Evolutionary conservation across 2,888 invertebrate species (phyloP).

Genomic region (Archips crataeganus): DNA sequence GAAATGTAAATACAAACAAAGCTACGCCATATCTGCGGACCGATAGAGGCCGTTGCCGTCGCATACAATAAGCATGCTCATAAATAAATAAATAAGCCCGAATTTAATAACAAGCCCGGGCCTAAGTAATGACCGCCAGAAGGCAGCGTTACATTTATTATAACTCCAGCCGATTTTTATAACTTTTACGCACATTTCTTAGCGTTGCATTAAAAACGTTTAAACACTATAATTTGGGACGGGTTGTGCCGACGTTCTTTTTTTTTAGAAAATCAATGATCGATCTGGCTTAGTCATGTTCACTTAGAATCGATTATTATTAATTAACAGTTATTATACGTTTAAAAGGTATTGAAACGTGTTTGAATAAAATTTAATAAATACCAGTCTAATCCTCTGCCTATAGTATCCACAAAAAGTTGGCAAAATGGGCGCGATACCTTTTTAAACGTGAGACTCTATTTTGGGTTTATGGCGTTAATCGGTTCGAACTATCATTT

Average conservation of each 20-base stretch:
- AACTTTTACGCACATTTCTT: slow-evolving; percentile 82
- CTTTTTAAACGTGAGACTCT: background rate
- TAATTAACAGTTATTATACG: slow-evolving; percentile 23
- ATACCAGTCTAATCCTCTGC: background rate
- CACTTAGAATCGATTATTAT: slow-evolving; percentile 37
- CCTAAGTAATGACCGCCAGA: slow-evolving; percentile 82
- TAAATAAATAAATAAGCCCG: slow-evolving; percentile 84
- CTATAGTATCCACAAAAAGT: background rate
- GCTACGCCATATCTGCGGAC: background rate
- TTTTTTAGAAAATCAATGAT: slow-evolving; percentile 63
- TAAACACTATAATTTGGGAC: slow-evolving; percentile 81
- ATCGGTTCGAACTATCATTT: background rate
- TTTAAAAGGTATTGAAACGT: background rate
- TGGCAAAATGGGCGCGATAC: background rate
- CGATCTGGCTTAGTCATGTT: slow-evolving; percentile 40
- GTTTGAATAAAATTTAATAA: background rate
- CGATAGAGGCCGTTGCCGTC: slow-evolving; percentile 50
- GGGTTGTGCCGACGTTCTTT: slow-evolving; percentile 63
- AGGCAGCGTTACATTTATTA: slow-evolving; percentile 83
- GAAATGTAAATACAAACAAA: slow-evolving; percentile 26
- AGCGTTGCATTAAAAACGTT: slow-evolving; percentile 78
- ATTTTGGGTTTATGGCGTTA: background rate
- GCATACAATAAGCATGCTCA: slow-evolving; percentile 68
- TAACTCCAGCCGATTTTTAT: slow-evolving; percentile 70
- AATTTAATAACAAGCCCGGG: slow-evolving; percentile 82